Evolutionary conservation across 2,888 invertebrate genomes (phyloP), one percentile per base, ranked within the genome.

Genomic region (Xestia sexstrigata): DNA sequence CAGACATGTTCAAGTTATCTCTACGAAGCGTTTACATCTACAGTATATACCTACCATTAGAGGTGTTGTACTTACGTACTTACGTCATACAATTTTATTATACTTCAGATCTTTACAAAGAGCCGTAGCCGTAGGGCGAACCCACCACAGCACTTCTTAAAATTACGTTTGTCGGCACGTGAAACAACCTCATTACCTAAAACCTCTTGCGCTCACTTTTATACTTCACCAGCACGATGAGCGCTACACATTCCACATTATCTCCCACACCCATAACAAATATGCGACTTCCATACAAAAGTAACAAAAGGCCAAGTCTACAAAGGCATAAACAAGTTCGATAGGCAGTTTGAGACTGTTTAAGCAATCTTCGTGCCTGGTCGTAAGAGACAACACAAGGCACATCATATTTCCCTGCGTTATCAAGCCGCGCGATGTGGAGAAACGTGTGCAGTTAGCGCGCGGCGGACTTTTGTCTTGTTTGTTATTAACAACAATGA

Each of bases 401-500:
- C 88, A 80, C 85, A 84, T 91, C 90, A 90, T 90, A 90, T 90
- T 91, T 89, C 86, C 88, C 86, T 89, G 87, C 87, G 86, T 89
- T 91, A 90, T 89, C 85, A 89, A 86, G 83, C 80, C 85, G 89
- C 86, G 88, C 86, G 88, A 89, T 87, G 87, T 85, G 86, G 88
- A 91, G 90, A 91, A 90, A 92, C 91, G 92, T 91, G 93, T 91
- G 93, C 93, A 93, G 94, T 95, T 94, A 94, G 93, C 63, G 65
- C 42, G 65, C 65, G 42, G 93, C 92, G 91, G 90, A 91, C 93
- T 93, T 93, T 95, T 93, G 94, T 92, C 94, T 95, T 95, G 95
- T 95, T 96, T 95, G 95, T 95, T 95, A 95, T 94, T 95, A 95
- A 92, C 93, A 93, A 93, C 94, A 94, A 94, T 93, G 91, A 93